Evolutionary conservation across 1,140 invertebrate species (phyloP).

Genomic region (Andricus grossulariae): DNA sequence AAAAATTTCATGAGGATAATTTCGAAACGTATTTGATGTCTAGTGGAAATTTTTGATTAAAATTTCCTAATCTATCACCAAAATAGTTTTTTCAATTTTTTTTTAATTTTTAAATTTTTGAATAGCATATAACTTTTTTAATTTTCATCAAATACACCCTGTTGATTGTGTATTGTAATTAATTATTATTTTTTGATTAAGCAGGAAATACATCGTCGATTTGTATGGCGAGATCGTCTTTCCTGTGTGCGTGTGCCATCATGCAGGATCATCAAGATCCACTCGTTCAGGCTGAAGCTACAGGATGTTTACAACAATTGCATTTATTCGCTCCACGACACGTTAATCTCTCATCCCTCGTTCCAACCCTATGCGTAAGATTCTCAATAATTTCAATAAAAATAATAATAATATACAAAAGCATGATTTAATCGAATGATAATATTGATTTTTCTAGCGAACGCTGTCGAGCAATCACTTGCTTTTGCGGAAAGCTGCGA

Average conservation of each 20-base stretch:
- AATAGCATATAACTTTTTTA: no score
- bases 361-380: constrained; percentile 95
- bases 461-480: constrained; percentile 93
- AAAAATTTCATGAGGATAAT: no score
- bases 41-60: no score
- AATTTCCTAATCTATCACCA: no score
- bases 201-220: constrained; percentile 82
- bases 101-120: no score
- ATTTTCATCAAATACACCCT: no score
- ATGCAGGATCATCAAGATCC: constrained; percentile 94
- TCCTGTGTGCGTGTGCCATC: constrained; percentile 92
- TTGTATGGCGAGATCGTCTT: constrained; percentile 85
- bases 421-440: constrained; percentile 5
- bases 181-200: no score
- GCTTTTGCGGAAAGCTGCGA: constrained; percentile 92
- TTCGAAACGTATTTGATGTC: no score
- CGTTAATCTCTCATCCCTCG: constrained; percentile 93
- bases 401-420: background rate
- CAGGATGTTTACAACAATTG: constrained; percentile 96
- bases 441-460: constrained; percentile 76
- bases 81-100: no score
- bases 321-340: constrained; percentile 98
- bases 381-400: constrained; percentile 30
- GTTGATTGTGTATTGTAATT: no score
- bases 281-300: constrained; percentile 95